Base-by-base conservation (phyloP, 35 echinoderm and acorn worm genomes). In the Chiridota heheva region DNA sequence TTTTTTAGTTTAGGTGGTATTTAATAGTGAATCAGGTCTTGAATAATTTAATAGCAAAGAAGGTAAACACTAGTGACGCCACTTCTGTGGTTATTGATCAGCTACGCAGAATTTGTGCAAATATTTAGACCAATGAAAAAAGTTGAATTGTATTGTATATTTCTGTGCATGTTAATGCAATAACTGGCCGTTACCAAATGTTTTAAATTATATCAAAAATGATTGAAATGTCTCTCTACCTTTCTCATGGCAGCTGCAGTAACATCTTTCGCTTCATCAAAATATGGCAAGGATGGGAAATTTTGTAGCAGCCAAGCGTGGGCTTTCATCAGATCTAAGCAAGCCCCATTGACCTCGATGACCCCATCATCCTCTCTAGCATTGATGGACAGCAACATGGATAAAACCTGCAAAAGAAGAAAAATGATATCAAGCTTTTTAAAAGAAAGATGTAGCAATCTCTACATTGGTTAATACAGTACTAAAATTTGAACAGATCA, bases 271-370 rank as follows among this genome's bases (percentile, higher is more conserved):
- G 86, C 94, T 2, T 79, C 46, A 55, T 88, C 84, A 91, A 88
- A 91, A 40, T 97, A 71, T 49, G 89, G 89, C 36, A 97, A 65
- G 44, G 84, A 49, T 2, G 88, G 94, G 74, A 97, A 71, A 39
- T 84, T 51, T 36, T 83, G 64, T 36, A 91, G 86, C 28, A 97
- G 94, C 94, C 94, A 91, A 22, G 73, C 67, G 60, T 97, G 94
- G 38, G 84, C 74, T 47, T 87, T 60, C 26, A 91, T 42, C 6
- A 88, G 56, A 33, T 76, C 48, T 61, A 44, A n/a, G 20, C 60
- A 76, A 0, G 63, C 73, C n/a, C 86, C 86, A 70, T 82, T 88
- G 7, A 39, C 25, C 42, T 77, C 77, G 40, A 65, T 66, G 30
- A 24, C 44, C 25, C 58, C 29, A 8, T 47, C 65, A 69, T 79